These are phyloP conservation scores for Agonopterix heracliana DNA, from an alignment of 2,888 invertebrate genomes.

Conservation along the genomic window DNA sequence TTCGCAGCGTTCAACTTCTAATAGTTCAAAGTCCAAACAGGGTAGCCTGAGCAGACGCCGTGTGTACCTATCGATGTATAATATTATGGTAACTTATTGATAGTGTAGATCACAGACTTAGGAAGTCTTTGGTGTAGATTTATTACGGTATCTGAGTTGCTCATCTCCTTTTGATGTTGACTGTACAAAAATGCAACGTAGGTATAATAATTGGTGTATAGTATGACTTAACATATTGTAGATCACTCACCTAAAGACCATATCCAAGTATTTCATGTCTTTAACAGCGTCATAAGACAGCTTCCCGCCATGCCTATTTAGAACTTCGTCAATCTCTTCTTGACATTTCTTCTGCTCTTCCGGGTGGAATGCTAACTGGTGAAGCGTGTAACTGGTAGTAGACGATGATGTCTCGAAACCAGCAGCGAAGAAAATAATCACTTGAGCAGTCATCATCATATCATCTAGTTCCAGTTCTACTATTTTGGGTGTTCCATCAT, in stretches of 20 bases:
- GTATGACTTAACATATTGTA: background rate
- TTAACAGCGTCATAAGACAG: conserved; percentile 30
- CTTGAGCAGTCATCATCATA: conserved; percentile 28
- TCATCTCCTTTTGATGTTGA: no score
- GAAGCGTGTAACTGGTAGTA: conserved; percentile 35
- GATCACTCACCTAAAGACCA: conserved; percentile 21
- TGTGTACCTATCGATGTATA: no score
- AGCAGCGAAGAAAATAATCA: conserved; percentile 38
- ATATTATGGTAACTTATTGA: no score
- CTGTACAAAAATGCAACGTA: no score
- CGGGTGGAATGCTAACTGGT: conserved; percentile 39
- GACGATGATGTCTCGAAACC: conserved; percentile 52
- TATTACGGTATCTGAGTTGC: no score
- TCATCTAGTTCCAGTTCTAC: conserved; percentile 29
- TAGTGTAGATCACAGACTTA: no score
- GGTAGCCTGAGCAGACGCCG: no score
- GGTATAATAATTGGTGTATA: no score
- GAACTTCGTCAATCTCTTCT: conserved; percentile 35
- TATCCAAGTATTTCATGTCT: conserved; percentile 34
- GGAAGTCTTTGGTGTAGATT: no score
- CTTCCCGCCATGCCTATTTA: conserved; percentile 22
- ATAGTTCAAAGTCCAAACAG: no score
- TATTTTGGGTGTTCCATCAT: conserved; percentile 23
- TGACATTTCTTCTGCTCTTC: conserved; percentile 36
- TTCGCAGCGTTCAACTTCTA: no score